Conservation (phyloP, 2,888 invertebrate genomes). For the Mermis nigrescens region DNA sequence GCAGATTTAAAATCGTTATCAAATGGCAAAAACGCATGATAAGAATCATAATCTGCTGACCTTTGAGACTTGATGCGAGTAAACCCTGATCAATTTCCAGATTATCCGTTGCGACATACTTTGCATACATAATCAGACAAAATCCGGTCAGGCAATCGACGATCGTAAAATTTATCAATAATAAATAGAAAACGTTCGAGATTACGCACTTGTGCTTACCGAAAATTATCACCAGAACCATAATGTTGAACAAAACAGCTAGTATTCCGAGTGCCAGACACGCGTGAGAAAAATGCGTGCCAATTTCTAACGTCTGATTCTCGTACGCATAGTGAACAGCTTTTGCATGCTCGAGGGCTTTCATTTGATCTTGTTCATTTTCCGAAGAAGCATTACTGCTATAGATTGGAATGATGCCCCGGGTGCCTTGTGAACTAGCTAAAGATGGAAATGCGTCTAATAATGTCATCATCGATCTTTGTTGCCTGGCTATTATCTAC, state of each 20-base stretch:
- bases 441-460: too few species aligned
- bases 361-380: too few species aligned
- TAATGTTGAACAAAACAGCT: not conserved
- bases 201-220: not conserved
- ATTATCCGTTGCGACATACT: not conserved
- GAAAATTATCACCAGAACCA: not conserved
- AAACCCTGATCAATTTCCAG: not conserved
- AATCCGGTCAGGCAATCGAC: slow-evolving; percentile 22
- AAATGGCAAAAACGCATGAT: slow-evolving; percentile 17
- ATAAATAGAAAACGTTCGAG: slow-evolving; percentile 20
- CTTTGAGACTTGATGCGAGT: slow-evolving; percentile 14
- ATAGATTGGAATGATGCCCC: too few species aligned
- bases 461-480: too few species aligned
- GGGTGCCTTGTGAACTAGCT: too few species aligned
- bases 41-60: slow-evolving; percentile 17
- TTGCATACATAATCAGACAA: slow-evolving; percentile 6
- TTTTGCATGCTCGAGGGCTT: too few species aligned
- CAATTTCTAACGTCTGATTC: not conserved
- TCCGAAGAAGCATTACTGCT: too few species aligned
- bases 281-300: not conserved
- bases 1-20: slow-evolving; percentile 23
- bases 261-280: not conserved
- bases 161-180: slow-evolving; percentile 22
- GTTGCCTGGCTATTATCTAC: too few species aligned
- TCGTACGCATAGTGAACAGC: too few species aligned